phyloP scores from a whole-genome alignment of 2,888 invertebrate species.

The Frankliniella intonsa region DNA sequence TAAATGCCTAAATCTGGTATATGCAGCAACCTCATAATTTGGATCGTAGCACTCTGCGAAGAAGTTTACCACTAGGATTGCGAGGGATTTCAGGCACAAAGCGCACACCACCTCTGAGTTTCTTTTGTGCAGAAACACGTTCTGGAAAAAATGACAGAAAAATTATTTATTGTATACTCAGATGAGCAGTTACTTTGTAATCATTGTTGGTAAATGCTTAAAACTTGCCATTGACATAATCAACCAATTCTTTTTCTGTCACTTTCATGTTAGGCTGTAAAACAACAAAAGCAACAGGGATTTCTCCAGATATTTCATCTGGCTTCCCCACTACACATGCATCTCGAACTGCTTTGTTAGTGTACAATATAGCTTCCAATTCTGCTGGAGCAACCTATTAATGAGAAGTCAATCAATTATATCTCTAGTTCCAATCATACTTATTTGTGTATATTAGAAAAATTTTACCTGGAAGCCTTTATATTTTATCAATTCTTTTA shows the following conservation, averaged over 20 bases:
- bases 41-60: constrained; percentile 59
- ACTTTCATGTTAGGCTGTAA: constrained; percentile 53
- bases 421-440: not conserved
- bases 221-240: constrained; percentile 49
- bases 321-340: constrained; percentile 70
- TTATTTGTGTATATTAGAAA: constrained; percentile 19
- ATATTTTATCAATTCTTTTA: constrained; percentile 53
- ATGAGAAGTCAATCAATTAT: constrained; percentile 34
- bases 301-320: constrained; percentile 64
- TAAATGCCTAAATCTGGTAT: no score
- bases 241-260: constrained; percentile 54
- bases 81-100: constrained; percentile 73
- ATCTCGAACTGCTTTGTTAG: constrained; percentile 69
- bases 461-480: constrained; percentile 51
- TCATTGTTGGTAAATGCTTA: not conserved
- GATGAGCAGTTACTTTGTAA: not conserved
- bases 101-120: constrained; percentile 66
- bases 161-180: not conserved
- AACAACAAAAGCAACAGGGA: constrained; percentile 71
- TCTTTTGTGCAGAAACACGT: constrained; percentile 67
- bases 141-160: constrained; percentile 43
- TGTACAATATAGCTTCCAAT: constrained; percentile 67
- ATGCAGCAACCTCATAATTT: constrained; percentile 42
- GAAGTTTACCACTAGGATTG: constrained; percentile 72
- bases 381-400: constrained; percentile 79